Percentiles rank a stretch among this genome's conserved stretches.
Evolutionary conservation across 2,888 invertebrate genomes (phyloP).

Genomic region (Cylindroiulus punctatus): DNA sequence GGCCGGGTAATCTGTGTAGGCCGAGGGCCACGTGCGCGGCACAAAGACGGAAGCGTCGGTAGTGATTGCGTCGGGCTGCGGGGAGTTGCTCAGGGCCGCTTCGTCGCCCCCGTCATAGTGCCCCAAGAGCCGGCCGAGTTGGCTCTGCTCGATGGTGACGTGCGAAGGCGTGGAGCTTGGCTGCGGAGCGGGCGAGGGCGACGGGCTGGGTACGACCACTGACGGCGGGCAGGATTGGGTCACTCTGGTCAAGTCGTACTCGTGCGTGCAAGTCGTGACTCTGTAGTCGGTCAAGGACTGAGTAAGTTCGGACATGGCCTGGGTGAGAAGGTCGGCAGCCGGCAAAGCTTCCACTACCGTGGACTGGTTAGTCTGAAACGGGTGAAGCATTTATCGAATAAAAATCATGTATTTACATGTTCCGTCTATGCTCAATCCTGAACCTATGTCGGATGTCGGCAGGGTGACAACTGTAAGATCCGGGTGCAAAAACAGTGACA

Average conservation of each 20-base stretch:
- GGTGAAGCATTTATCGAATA: not conserved
- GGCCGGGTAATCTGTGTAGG: constrained; percentile 56
- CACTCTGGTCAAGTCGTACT: constrained; percentile 56
- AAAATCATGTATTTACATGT: not conserved
- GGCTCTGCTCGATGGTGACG: constrained; percentile 56
- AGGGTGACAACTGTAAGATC: no score
- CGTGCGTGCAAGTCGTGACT: constrained; percentile 34
- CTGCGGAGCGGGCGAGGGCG: constrained; percentile 55
- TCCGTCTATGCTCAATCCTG: no score
- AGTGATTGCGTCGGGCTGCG: constrained; percentile 30
- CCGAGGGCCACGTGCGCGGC: constrained; percentile 58
- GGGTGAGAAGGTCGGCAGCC: constrained; percentile 67
- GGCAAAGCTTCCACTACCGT: constrained; percentile 58
- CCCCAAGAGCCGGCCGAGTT: constrained; percentile 57
- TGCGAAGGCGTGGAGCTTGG: constrained; percentile 47
- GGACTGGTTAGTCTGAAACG: constrained; percentile 5
- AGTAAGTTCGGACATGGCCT: constrained; percentile 67
- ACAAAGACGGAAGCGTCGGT: constrained; percentile 55
- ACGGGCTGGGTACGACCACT: constrained; percentile 55
- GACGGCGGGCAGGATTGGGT: constrained; percentile 57
- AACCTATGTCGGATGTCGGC: no score
- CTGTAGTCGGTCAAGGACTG: constrained; percentile 62
- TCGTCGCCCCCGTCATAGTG: constrained; percentile 55
- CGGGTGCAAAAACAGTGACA: no score
- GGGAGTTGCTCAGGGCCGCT: not conserved